Evolutionary conservation across 2,888 invertebrate species (phyloP).

Genomic region (Caenorhabditis angaria): DNA sequence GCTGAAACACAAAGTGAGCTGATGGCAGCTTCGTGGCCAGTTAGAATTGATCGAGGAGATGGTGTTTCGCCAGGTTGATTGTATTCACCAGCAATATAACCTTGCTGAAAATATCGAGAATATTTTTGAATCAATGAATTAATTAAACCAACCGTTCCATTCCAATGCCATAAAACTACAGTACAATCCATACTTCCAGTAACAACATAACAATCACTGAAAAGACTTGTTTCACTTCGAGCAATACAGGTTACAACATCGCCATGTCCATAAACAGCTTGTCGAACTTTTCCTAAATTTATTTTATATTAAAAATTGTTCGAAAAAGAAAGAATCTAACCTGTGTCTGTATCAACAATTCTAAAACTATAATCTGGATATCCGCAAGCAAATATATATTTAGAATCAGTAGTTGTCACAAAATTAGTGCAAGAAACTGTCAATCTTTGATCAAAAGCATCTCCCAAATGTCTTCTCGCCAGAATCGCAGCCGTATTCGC

Average conservation of each 20-base stretch:
- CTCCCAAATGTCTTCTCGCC: slow-evolving; percentile 87
- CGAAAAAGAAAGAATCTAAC: slow-evolving; percentile 75
- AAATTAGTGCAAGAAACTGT: slow-evolving; percentile 93
- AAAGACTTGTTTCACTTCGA: slow-evolving; percentile 96
- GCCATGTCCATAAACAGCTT: slow-evolving; percentile 98
- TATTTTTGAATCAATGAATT: background rate
- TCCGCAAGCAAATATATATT: slow-evolving; percentile 92
- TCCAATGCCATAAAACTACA: slow-evolving; percentile 98
- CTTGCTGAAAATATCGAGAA: slow-evolving; percentile 73
- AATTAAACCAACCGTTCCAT: slow-evolving; percentile 77
- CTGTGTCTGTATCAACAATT: slow-evolving; percentile 94
- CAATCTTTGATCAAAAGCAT: slow-evolving; percentile 96
- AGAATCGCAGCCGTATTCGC: slow-evolving; percentile 75
- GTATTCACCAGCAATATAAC: slow-evolving; percentile 93
- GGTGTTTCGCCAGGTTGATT: slow-evolving; percentile 81
- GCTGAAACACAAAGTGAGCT: slow-evolving; percentile 95
- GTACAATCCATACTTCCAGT: slow-evolving; percentile 98
- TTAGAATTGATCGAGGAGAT: slow-evolving; percentile 93
- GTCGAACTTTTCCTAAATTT: slow-evolving; percentile 92
- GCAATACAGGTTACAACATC: slow-evolving; percentile 97
- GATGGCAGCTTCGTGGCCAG: slow-evolving; percentile 95
- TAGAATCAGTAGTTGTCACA: slow-evolving; percentile 94
- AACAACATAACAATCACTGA: slow-evolving; percentile 98
- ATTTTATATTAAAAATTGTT: too few species aligned
- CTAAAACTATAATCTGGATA: slow-evolving; percentile 99